A percentile compares a stretch with the other conserved stretches of the same genome.
phyloP scores from a whole-genome alignment of 1,140 invertebrate species.

The Myzus persicae region DNA sequence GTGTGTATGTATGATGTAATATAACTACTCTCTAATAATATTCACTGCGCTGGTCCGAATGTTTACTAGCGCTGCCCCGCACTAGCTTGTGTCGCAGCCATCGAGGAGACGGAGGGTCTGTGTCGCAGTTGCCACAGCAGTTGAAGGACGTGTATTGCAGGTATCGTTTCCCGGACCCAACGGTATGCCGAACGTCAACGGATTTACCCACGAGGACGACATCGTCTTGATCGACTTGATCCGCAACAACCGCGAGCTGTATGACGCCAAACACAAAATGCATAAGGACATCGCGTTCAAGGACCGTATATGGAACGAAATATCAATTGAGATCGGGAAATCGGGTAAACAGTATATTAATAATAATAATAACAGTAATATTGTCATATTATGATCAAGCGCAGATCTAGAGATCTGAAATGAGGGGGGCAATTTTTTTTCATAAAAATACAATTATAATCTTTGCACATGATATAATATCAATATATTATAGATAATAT shows the following conservation, averaged over 20 bases:
- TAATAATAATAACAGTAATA: no score
- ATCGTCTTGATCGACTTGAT: neutral
- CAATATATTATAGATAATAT: no score
- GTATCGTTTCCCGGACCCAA: neutral
- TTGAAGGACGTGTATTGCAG: neutral
- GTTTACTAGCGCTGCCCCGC: no score
- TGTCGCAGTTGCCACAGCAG: neutral
- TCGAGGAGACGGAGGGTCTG: no score
- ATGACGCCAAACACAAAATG: neutral
- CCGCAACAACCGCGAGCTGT: neutral
- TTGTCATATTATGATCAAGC: neutral
- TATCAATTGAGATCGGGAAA: neutral
- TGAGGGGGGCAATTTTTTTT: no score
- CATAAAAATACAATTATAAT: no score
- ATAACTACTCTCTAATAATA: no score
- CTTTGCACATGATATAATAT: no score
- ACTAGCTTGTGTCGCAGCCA: no score
- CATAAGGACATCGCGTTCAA: neutral
- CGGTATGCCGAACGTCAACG: neutral
- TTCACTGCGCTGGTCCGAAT: no score
- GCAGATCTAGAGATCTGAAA: no score
- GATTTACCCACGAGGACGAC: neutral
- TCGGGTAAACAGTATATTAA: neutral
- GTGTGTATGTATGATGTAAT: no score
- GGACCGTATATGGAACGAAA: neutral